Evolutionary conservation across 2,888 invertebrate genomes (phyloP), one percentile per base, ranked within the genome.

Genomic region (Azorinus chamasolen): DNA sequence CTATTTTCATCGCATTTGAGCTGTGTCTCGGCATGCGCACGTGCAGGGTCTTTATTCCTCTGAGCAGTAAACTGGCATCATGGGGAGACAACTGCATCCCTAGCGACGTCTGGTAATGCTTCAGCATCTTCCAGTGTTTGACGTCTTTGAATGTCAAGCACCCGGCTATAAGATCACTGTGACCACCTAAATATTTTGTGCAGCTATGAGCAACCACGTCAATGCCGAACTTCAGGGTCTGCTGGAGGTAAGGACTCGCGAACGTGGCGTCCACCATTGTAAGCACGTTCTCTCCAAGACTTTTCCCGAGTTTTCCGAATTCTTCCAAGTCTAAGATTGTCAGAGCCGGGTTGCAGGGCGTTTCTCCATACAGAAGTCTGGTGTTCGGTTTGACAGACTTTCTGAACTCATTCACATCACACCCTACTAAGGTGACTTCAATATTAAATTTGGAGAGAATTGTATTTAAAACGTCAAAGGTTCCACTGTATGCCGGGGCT

Each of bases 11-110:
- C 0, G 96, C 96, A 83, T 96, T 98, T 76, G 95, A 95, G 93
- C 96, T 96, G 92, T 99, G 98, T 83, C 96, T 95, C 82, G 96
- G 95, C 99, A 99, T 99, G 64, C 99, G 95, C 27, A 99, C 88
- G 5, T 97, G 96, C 27, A 99, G 94, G 0, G 99, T 99, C 94
- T 99, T 99, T 73, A 99, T 94, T 89, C 99, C 97, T 25, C 94
- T 88, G 0, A 89, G 59, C 12, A 90, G 50, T 20, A 89, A 78
- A 57, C 87, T 87, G 16, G 87, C 87, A 53, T 88, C 89, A 51
- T 87, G 86, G 16, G 90, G 86, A 2, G 88, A 87, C 77, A 90
- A 66, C 39, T 84, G 84, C 27, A 65, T 79, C 4, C 92, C 92
- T n/a, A 88, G 65, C 1, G 84, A 84, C 1, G 80, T 79, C 62